These are phyloP conservation scores for Columbina picui DNA, from an alignment of 2,113 vertebrate genomes.

Conservation along the genomic window DNA sequence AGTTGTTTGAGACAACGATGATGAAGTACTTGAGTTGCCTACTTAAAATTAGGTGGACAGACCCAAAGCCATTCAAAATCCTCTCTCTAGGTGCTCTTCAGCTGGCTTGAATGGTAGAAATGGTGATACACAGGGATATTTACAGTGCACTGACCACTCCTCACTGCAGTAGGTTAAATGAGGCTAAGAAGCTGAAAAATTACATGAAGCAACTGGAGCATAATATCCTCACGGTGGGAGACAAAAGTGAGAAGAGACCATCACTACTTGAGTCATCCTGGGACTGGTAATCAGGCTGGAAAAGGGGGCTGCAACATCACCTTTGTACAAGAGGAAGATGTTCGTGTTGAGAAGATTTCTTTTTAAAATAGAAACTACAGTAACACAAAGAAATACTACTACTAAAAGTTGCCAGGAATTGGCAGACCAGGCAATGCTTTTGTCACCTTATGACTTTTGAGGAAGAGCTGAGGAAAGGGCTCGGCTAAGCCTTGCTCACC, in stretches of 20 bases:
- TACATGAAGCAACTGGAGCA: conserved; percentile 37
- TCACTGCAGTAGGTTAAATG: conserved; percentile 39
- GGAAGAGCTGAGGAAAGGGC: neutral
- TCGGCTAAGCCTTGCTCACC: neutral
- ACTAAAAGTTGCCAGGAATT: neutral
- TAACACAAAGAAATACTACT: neutral
- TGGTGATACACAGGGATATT: neutral
- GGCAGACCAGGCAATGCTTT: neutral
- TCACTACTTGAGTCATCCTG: neutral
- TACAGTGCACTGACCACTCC: neutral
- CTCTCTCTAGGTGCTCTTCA: neutral
- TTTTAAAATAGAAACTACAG: neutral
- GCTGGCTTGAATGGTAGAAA: neutral
- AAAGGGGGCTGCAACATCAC: neutral
- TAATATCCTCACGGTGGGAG: neutral
- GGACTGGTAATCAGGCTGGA: neutral
- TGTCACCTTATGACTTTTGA: neutral
- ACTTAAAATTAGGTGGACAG: neutral
- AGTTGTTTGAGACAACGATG: neutral
- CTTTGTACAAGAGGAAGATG: neutral
- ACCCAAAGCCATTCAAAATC: neutral
- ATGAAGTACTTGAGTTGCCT: neutral
- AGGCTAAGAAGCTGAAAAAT: conserved; percentile 43
- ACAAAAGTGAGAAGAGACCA: neutral
- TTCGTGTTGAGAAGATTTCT: neutral